Conservation (phyloP, 2,797 vertebrate genomes). For the Myotis planiceps region DNA sequence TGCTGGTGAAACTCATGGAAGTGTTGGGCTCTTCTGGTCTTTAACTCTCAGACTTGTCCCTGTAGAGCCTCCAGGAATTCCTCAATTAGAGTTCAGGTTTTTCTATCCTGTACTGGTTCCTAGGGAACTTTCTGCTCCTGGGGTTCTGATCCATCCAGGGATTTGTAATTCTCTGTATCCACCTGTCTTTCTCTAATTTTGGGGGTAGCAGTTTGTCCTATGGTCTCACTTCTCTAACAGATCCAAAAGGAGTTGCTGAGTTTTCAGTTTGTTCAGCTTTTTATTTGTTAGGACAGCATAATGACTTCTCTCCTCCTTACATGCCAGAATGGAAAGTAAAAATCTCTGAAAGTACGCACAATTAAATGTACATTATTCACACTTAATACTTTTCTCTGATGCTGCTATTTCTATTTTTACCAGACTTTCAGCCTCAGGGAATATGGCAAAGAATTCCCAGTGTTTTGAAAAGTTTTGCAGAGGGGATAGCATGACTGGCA, state of each 20-base stretch:
- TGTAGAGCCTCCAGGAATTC: background rate
- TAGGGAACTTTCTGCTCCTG: background rate
- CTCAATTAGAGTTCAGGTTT: background rate
- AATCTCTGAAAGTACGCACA: background rate
- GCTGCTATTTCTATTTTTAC: background rate
- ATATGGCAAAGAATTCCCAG: background rate
- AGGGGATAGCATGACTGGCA: background rate
- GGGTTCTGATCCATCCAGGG: background rate
- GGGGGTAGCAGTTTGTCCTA: background rate
- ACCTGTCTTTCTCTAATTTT: background rate
- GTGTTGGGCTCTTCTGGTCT: background rate
- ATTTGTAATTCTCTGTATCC: background rate
- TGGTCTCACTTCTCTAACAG: background rate
- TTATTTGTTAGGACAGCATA: background rate
- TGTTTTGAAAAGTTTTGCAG: constrained; percentile 6
- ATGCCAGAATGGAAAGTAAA: background rate
- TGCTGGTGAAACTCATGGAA: background rate
- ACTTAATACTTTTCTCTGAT: background rate
- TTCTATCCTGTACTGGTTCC: background rate
- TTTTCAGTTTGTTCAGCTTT: background rate
- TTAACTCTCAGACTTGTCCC: background rate
- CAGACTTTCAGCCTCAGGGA: background rate
- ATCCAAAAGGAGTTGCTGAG: background rate
- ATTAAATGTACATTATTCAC: background rate
- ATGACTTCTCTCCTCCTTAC: background rate